Evolutionary conservation across 2,797 vertebrate genomes (phyloP).

Genomic region (Avahi laniger): DNA sequence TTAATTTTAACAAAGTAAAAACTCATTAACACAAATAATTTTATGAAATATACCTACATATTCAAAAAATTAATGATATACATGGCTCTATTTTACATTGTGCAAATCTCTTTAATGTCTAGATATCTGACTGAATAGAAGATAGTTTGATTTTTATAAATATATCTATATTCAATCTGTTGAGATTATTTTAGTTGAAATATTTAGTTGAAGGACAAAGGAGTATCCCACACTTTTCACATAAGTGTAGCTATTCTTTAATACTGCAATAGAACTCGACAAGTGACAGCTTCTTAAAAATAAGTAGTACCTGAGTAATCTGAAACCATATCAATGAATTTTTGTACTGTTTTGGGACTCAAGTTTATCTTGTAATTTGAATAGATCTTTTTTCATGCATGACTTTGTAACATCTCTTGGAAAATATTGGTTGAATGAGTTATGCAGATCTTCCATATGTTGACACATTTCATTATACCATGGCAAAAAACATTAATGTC

Average conservation of each 20-base stretch:
- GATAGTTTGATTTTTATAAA: background rate
- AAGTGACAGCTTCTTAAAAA: background rate
- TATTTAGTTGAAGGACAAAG: background rate
- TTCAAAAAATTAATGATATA: background rate
- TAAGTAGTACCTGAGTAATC: background rate
- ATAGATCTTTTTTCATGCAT: background rate
- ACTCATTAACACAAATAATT: background rate
- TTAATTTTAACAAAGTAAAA: conserved; percentile 20
- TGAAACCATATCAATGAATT: background rate
- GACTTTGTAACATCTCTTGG: background rate
- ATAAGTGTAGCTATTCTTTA: background rate
- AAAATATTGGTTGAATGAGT: background rate
- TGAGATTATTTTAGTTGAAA: background rate
- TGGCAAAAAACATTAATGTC: background rate
- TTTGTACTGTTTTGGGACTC: background rate
- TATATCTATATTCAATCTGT: background rate
- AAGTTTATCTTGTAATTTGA: background rate
- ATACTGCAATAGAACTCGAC: background rate
- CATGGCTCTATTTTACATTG: background rate
- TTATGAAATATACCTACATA: background rate
- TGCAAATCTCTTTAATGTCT: background rate
- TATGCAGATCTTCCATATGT: background rate
- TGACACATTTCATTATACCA: background rate
- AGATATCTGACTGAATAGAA: background rate
- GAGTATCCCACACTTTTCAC: background rate